These are phyloP conservation scores for Conus ventricosus DNA, from an alignment of 1,140 invertebrate genomes.

Conservation along the genomic window DNA sequence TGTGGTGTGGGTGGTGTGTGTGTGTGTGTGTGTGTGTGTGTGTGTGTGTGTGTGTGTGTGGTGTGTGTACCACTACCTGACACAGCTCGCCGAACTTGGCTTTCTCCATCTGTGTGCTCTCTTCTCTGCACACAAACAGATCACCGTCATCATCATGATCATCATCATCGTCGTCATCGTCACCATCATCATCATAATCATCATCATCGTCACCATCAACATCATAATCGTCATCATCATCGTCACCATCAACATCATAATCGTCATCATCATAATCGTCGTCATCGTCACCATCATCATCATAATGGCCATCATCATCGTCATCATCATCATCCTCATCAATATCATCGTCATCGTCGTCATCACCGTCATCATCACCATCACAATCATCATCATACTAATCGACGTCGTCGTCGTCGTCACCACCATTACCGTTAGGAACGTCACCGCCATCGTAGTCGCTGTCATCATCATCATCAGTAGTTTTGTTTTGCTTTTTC, in stretches of 20 bases:
- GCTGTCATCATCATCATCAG: too few species aligned
- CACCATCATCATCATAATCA: neutral
- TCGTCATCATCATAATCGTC: neutral
- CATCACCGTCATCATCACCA: neutral
- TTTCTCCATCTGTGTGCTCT: constrained; percentile 65
- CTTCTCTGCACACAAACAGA: constrained; percentile 53
- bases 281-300: neutral
- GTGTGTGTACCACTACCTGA: constrained; percentile 54
- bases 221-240: neutral
- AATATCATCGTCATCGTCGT: neutral
- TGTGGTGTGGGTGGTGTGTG: too few species aligned
- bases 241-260: neutral
- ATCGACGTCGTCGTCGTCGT: neutral
- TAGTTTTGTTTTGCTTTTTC: too few species aligned
- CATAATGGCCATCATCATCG: neutral
- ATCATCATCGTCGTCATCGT: neutral
- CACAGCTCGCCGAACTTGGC: constrained; percentile 69
- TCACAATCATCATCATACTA: neutral
- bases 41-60: too few species aligned
- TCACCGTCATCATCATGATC: neutral
- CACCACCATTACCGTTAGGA: neutral
- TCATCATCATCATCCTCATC: neutral
- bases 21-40: too few species aligned
- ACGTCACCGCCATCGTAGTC: neutral
- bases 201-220: neutral